Evolutionary conservation across 1,140 invertebrate genomes (phyloP).

Genomic region (Teleogryllus occipitalis): DNA sequence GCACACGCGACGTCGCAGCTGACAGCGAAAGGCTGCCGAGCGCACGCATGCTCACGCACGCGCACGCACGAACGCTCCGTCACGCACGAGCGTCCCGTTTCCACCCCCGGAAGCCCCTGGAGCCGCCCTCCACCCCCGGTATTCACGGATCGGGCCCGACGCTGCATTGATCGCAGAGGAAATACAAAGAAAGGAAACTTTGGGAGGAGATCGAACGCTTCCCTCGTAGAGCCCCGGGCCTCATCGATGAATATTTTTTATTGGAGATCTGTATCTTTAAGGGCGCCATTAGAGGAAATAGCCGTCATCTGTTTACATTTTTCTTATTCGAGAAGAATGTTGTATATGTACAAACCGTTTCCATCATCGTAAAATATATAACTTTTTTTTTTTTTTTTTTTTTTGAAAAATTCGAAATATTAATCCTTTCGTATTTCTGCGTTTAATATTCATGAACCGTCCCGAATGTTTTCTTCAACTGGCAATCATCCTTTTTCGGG

Average conservation of each 20-base stretch:
- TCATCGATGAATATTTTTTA: neutral
- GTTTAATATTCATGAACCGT: neutral
- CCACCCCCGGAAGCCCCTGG: neutral
- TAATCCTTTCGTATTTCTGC: neutral
- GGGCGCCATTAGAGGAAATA: neutral
- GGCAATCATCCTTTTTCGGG: neutral
- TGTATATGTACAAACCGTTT: neutral
- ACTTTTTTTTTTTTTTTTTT: neutral
- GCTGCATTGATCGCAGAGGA: no score
- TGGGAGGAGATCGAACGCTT: neutral
- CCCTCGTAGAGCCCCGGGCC: neutral
- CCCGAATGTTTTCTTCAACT: neutral
- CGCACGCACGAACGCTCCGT: neutral
- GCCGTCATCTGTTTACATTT: neutral
- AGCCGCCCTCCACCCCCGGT: neutral
- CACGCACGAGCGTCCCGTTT: neutral
- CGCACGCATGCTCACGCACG: neutral
- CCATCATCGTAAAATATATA: neutral
- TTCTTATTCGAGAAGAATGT: no score
- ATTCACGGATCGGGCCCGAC: neutral
- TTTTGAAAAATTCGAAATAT: neutral
- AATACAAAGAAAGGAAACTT: no score
- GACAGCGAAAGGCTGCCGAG: neutral
- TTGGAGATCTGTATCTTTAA: neutral
- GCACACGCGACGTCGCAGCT: neutral